Conservation (phyloP, 2,797 vertebrate species). For the Discoglossus pictus region DNA sequence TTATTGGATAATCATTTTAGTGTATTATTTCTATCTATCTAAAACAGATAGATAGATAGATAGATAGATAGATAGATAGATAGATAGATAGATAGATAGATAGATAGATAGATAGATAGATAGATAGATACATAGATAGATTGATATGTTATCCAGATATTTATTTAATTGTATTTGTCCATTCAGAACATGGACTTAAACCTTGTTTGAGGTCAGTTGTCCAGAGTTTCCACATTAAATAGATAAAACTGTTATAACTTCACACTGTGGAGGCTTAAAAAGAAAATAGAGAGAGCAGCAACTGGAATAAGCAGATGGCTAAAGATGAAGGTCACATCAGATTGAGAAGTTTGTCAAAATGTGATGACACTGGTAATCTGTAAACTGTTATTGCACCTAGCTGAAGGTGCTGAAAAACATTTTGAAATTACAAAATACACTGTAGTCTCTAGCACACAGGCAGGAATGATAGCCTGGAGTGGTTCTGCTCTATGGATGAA, state of each 20-base stretch:
- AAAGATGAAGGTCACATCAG: constrained; percentile 95
- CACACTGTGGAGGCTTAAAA: constrained; percentile 68
- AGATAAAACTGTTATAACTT: constrained; percentile 70
- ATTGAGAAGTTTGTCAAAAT: constrained; percentile 98
- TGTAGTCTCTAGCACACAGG: constrained; percentile 81
- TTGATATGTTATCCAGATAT: no score
- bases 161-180: no score
- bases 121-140: no score
- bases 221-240: constrained; percentile 68
- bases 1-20: no score
- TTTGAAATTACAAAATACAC: constrained; percentile 92
- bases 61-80: no score
- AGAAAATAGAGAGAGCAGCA: constrained; percentile 64
- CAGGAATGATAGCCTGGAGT: constrained; percentile 92
- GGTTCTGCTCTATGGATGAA: constrained; percentile 86
- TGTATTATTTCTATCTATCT: no score
- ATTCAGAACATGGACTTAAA: constrained; percentile 50
- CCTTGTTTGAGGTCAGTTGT: constrained; percentile 57
- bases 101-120: no score
- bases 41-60: no score
- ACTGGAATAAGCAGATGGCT: constrained; percentile 89
- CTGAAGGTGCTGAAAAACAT: constrained; percentile 95
- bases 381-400: constrained; percentile 93
- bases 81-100: no score
- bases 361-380: constrained; percentile 97